Percentiles rank a stretch among this genome's conserved stretches.
Conservation (phyloP, 2,888 invertebrate genomes). For the Ennomos quercinarius region DNA sequence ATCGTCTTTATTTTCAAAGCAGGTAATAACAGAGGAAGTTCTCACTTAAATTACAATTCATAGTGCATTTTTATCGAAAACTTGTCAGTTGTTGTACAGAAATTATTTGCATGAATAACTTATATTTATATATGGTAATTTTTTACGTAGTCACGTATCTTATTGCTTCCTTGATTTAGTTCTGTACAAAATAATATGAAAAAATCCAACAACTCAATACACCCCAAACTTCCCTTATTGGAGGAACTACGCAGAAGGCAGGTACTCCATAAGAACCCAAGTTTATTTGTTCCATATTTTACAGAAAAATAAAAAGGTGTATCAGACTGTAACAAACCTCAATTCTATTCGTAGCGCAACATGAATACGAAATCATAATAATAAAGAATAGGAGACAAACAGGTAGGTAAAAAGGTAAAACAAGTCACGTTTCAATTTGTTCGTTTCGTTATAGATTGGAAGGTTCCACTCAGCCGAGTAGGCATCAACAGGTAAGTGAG, state of each 20-base stretch:
- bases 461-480: constrained; percentile 56
- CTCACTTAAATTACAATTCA: too few species aligned
- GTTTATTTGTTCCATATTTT: constrained; percentile 43
- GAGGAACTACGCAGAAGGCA: constrained; percentile 12
- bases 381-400: constrained; percentile 59
- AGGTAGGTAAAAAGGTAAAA: constrained; percentile 47
- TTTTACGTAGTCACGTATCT: too few species aligned
- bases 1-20: too few species aligned
- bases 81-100: too few species aligned
- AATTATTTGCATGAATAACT: too few species aligned
- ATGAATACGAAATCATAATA: constrained; percentile 50
- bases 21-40: too few species aligned
- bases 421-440: constrained; percentile 62
- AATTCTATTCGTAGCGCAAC: constrained; percentile 54
- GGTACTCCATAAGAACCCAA: constrained; percentile 23
- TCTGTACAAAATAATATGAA: too few species aligned
- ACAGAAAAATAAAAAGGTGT: constrained; percentile 41
- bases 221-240: constrained; percentile 5
- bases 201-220: background rate
- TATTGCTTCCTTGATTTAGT: too few species aligned
- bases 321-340: constrained; percentile 41
- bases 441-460: constrained; percentile 54
- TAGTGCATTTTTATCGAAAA: too few species aligned
- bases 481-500: constrained; percentile 79
- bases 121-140: too few species aligned